Evolutionary conservation across 1,140 invertebrate species (phyloP).

Genomic region (Psix sp.): DNA sequence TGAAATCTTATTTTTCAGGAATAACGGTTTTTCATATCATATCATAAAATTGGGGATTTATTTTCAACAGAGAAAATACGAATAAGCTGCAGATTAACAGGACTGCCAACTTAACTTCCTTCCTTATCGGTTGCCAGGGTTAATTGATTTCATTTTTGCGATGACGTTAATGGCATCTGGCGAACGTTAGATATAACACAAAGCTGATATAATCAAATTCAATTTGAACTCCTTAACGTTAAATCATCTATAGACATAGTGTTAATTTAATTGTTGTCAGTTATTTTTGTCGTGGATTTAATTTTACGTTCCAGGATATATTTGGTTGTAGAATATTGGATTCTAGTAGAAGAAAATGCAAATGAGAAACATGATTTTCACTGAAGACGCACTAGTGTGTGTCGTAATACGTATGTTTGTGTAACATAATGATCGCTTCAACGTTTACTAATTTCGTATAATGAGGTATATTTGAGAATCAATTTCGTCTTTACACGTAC

Average conservation of each 20-base stretch:
- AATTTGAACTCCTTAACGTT: conserved; percentile 21
- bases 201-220: conserved; percentile 26
- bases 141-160: conserved; percentile 10
- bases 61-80: not conserved
- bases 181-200: not conserved
- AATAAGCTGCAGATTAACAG: not conserved
- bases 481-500: no score
- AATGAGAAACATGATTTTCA: no score
- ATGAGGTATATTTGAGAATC: no score
- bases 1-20: not conserved
- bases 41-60: not conserved
- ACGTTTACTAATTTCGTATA: no score
- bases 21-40: not conserved
- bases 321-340: no score
- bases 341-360: no score
- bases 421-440: no score
- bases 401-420: no score
- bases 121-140: conserved; percentile 2
- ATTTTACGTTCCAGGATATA: no score
- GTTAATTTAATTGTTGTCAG: no score
- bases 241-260: conserved; percentile 14
- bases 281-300: no score
- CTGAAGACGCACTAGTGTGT: no score
- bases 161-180: conserved; percentile 9
- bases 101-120: conserved; percentile 12